These are phyloP conservation scores for Drosophila burlai DNA, from an alignment of 1,140 invertebrate species.

Conservation along the genomic window DNA sequence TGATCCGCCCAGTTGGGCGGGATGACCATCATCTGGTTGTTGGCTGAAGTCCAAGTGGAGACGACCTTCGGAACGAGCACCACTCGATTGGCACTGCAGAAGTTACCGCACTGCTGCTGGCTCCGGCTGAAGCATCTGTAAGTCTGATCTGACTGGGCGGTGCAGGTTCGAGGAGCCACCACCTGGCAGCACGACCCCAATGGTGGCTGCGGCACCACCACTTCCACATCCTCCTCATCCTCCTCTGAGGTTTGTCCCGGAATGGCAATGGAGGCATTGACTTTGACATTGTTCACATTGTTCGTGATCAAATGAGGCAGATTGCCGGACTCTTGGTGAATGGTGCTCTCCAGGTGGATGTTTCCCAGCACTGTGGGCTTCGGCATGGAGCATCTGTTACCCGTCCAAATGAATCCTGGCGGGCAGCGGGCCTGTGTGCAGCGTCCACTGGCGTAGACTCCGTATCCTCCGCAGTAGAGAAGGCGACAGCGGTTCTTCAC, in stretches of 20 bases:
- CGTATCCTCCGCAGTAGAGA: conserved; percentile 49
- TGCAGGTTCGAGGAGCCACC: conserved; percentile 59
- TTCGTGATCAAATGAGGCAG: conserved; percentile 42
- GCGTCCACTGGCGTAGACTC: conserved; percentile 22
- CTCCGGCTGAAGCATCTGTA: conserved; percentile 65
- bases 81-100: conserved; percentile 59
- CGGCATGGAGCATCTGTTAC: conserved; percentile 40
- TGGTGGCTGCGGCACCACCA: background rate
- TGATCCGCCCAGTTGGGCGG: conserved; percentile 47
- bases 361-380: conserved; percentile 27
- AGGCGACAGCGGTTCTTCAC: conserved; percentile 48
- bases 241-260: conserved; percentile 27
- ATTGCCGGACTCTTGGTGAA: conserved; percentile 7
- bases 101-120: conserved; percentile 51
- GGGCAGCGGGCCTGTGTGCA: conserved; percentile 60
- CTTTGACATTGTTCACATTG: conserved; percentile 56
- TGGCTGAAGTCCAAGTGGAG: conserved; percentile 26
- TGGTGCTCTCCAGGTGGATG: conserved; percentile 50
- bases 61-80: conserved; percentile 35
- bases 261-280: conserved; percentile 62
- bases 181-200: conserved; percentile 53
- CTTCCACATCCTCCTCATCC: conserved; percentile 27
- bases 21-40: conserved; percentile 49
- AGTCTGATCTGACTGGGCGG: background rate
- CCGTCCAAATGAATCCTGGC: conserved; percentile 59